Evolutionary conservation across 1,140 invertebrate genomes (phyloP), one percentile per base, ranked within the genome.

Genomic region (Hypothenemus hampei): DNA sequence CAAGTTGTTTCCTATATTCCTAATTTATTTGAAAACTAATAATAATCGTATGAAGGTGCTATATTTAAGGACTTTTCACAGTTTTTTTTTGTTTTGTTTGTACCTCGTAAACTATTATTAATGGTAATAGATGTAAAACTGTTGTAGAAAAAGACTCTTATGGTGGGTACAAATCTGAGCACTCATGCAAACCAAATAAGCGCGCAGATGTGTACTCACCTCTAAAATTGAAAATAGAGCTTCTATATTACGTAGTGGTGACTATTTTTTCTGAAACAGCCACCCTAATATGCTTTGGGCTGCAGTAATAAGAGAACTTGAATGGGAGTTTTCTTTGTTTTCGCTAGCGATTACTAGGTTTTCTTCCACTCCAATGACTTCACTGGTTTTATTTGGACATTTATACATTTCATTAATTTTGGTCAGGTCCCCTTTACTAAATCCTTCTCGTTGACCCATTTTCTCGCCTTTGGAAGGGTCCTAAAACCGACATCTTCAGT

Each of bases 341-440:
- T 45, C 43, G 4, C 16, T 23, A 19, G 24, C 6, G 11, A 6
- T 33, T 15, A 10, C 18, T 13, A 33, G n/a, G 18, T 36, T 20
- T 15, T 24, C 18, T 6, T 31, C 35, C 4, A 7, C 55, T 3
- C 11, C 16, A 8, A 45, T 59, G 15, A 63, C 41, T 29, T 50
- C 36, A 8, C 41, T 16, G 3, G 62, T 53, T 39, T 60, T 59
- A 15, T 68, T 57, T 8, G 65, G 65, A 65, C 86, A 88, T 47
- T 81, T 81, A 67, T 89, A 90, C 85, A 88, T 89, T 46, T 73
- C 72, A 33, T 82, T 80, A n/a, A 90, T 73, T 68, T 89, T 90
- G 52, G 78, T 77, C 10, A 89, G 77, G 63, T 90, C 86, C 0
- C 76, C 77, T n/a, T 75, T 73, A 33, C 84, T 87, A 44, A 89